Base-by-base conservation (phyloP, 2,113 vertebrate species). In the Enhydra lutris region DNA sequence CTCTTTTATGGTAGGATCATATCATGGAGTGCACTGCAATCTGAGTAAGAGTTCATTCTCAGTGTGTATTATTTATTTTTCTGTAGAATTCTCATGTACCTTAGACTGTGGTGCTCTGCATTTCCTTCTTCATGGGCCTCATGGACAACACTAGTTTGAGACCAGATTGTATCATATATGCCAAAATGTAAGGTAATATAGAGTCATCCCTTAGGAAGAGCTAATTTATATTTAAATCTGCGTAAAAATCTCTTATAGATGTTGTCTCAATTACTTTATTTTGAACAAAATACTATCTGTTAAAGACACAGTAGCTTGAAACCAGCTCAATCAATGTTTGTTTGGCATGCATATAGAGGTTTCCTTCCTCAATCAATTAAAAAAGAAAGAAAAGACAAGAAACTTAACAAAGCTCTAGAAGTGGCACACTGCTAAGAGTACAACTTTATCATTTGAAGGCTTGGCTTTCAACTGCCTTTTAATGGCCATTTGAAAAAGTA, bases 401-500 rank as follows among this genome's bases (percentile, higher is more conserved):
- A 1, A 89, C 23, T 52, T 73, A 65, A 78, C n/a, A 94, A 50
- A 65, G 34, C 21, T 79, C 23, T 47, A 57, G 23, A 26, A 85
- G 26, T 13, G 50, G 12, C 52, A 47, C 55, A 59, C 47, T 85
- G 7, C 47, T 69, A 42, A 26, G 42, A 71, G 12, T 23, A 89
- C 34, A 81, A 52, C 67, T 52, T 74, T 3, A 92, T 23, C 73
- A 78, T 14, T 1, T 8, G 59, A 73, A 95, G 45, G 45, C n/a
- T 84, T n/a, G 23, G 73, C 45, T 91, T 76, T 69, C 36, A 81
- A 84, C 1, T 89, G 63, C 9, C 36, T 82, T 50, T 79, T 13
- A 92, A 96, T 67, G 42, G 8, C 34, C 11, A 78, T 47, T 92
- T 42, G 3, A 93, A 92, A 91, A 47, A 93, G 9, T 9, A 85